These are phyloP conservation scores for Macquaria ambigua DNA, from an alignment of 2,113 vertebrate genomes.

Conservation along the genomic window DNA sequence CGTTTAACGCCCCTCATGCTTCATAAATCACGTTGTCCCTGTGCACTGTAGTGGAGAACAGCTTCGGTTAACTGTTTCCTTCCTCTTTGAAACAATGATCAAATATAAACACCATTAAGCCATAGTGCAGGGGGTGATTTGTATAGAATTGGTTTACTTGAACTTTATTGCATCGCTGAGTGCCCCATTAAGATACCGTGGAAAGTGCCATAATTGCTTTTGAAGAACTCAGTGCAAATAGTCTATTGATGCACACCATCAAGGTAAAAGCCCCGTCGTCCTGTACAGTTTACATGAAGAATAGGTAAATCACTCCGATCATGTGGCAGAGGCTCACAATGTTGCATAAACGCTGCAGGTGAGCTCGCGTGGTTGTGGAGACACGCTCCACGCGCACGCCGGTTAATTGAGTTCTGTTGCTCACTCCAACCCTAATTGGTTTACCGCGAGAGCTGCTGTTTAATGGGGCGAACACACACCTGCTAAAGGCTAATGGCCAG, in stretches of 20 bases:
- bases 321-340: neutral
- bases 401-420: constrained; percentile 92
- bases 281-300: constrained; percentile 14
- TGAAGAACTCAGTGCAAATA: constrained; percentile 80
- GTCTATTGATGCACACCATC: constrained; percentile 38
- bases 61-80: constrained; percentile 81
- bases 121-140: constrained; percentile 67
- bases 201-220: constrained; percentile 79
- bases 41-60: constrained; percentile 65
- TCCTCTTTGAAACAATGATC: constrained; percentile 82
- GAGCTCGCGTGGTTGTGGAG: neutral
- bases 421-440: constrained; percentile 94
- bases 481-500: constrained; percentile 89
- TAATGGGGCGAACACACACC: constrained; percentile 91
- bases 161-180: constrained; percentile 83
- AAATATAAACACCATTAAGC: constrained; percentile 87
- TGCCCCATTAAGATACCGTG: constrained; percentile 83
- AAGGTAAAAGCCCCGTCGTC: constrained; percentile 23
- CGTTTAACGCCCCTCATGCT: constrained; percentile 76
- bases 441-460: constrained; percentile 91
- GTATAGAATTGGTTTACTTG: constrained; percentile 78
- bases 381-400: constrained; percentile 75
- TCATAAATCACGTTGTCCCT: constrained; percentile 79
- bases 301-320: neutral
- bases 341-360: constrained; percentile 6